phyloP scores from a whole-genome alignment of 2,113 vertebrate genomes.

The Tinamus guttatus region DNA sequence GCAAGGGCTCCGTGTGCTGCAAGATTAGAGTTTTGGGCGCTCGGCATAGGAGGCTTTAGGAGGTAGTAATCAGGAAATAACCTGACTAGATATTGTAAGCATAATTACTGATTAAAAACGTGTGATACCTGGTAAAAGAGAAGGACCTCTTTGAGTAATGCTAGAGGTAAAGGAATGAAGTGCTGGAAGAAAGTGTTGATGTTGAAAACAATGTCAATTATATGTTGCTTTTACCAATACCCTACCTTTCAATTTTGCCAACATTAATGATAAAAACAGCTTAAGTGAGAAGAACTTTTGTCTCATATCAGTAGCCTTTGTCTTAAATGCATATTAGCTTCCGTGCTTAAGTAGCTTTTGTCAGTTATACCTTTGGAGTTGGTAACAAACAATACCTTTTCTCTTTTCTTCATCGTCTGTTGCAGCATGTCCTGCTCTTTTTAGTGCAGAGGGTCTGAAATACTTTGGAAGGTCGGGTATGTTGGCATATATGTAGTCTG shows the following conservation, averaged over 20 bases:
- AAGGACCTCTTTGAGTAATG: neutral
- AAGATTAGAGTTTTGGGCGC: neutral
- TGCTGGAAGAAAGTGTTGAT: neutral
- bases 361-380: neutral
- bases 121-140: neutral
- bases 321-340: neutral
- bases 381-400: slow-evolving; percentile 81
- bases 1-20: neutral
- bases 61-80: neutral
- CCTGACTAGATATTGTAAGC: neutral
- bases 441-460: slow-evolving; percentile 76
- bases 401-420: slow-evolving; percentile 79
- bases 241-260: neutral
- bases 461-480: slow-evolving; percentile 84
- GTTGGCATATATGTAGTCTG: slow-evolving; percentile 78
- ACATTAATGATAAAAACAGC: neutral
- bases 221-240: neutral
- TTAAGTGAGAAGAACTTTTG: neutral
- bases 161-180: neutral
- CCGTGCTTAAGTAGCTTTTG: neutral
- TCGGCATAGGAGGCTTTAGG: neutral
- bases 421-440: slow-evolving; percentile 65
- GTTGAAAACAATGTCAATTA: neutral
- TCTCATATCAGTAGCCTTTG: neutral
- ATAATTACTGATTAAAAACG: neutral